Evolutionary conservation across 2,113 vertebrate species (phyloP), one percentile per base, ranked within the genome.

Genomic region (Alces alces): DNA sequence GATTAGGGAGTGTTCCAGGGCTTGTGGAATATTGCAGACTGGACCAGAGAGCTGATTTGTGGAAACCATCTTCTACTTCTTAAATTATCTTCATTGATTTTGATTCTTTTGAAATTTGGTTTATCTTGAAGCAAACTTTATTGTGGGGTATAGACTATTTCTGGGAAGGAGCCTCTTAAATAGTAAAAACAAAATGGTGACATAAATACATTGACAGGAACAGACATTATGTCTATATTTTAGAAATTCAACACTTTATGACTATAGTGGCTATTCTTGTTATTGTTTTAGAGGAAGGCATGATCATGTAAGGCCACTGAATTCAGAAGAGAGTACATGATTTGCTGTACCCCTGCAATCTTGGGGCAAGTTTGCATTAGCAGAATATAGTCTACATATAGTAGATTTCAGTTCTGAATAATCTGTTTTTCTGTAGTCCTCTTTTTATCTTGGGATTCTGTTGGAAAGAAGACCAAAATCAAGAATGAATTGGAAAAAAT

Each of bases 11-110:
- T 52, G 30, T 94, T 93, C 43, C 73, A 82, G 57, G 30, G 47
- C 43, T 58, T 64, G 52, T 76, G 21, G 66, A 78, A 78, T 95
- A 93, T 78, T 96, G 76, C 76, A 45, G 11, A 95, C 30, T n/a
- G 94, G 43, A 88, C 50, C 78, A 89, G 39, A 55, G 76, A 83
- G n/a, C 79, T 86, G 76, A 97, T 92, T 93, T 88, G 84, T 97
- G 80, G 58, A 96, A 97, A 96, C 28, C 12, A 78, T 85, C 39
- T 92, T 96, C 82, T 82, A 83, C 28, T 91, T 98, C 84, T 95
- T 64, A 96, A 94, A 96, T 84, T 86, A 94, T 86, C 80, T 91
- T 95, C 91, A 97, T 91, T 85, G 89, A 96, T 92, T 96, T 92
- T 96, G 47, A 87, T 80, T 52, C 82, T 90, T 93, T 86, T 95